These are phyloP conservation scores for Electrophaes corylata DNA, from an alignment of 2,888 invertebrate species.

Conservation along the genomic window DNA sequence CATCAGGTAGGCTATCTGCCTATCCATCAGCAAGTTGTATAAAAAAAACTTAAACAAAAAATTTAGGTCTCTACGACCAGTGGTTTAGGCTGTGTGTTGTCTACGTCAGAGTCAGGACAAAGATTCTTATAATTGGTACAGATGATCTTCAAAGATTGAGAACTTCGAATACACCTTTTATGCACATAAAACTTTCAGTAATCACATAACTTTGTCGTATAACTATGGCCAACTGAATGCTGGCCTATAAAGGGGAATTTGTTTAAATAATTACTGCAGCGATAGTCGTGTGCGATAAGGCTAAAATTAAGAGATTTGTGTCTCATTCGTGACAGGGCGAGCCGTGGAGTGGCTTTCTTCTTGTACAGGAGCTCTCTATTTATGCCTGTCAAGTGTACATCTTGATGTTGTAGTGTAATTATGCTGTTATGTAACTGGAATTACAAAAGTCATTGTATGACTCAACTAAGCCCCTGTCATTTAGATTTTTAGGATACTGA, in stretches of 20 bases:
- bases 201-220: neutral
- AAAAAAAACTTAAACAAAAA: too few species aligned
- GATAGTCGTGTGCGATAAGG: constrained; percentile 75
- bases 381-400: constrained; percentile 38
- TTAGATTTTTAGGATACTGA: neutral
- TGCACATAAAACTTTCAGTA: neutral
- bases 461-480: neutral
- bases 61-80: too few species aligned
- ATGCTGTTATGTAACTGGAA: constrained; percentile 21
- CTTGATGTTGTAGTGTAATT: constrained; percentile 40
- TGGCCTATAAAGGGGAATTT: constrained; percentile 51
- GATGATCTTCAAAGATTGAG: neutral
- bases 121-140: too few species aligned
- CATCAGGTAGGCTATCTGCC: too few species aligned
- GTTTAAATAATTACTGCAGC: constrained; percentile 62
- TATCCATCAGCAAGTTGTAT: too few species aligned
- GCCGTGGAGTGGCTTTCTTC: constrained; percentile 47
- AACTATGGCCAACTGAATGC: constrained; percentile 18
- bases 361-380: constrained; percentile 37
- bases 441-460: constrained; percentile 24
- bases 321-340: constrained; percentile 55
- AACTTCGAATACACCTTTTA: too few species aligned
- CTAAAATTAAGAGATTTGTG: constrained; percentile 71
- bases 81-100: too few species aligned
- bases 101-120: too few species aligned